Evolutionary conservation across 2,113 vertebrate genomes (phyloP), one percentile per base, ranked within the genome.

Genomic region (Mirounga angustirostris): DNA sequence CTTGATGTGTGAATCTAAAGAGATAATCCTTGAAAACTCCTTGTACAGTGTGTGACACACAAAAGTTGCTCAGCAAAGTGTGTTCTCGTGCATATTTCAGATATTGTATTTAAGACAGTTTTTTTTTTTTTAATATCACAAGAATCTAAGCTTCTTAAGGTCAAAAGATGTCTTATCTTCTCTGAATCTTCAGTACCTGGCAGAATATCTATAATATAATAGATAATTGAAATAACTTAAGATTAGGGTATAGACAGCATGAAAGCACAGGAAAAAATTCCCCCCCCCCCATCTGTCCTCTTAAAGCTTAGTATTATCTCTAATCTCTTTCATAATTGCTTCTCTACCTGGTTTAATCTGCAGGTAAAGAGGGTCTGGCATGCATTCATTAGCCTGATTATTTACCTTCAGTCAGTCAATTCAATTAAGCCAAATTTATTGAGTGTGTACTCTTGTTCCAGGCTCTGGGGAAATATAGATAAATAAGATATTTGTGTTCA

Each of bases 381-480:
- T 43, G 26, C 19, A 30, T 89, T 97, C 33, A 52, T 87, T 83
- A 87, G 18, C 52, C 33, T 83, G 15, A n/a, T 73, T 54, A 79
- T 67, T 91, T 83, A 71, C 26, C 24, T 93, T 83, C 26, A 13
- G 26, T 58, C 43, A 59, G 67, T 65, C 69, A 79, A 65, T 93
- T 93, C 59, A 30, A 58, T 79, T 56, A 61, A 56, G 46, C 15
- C 15, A 95, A 88, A 74, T 85, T 79, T 89, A 91, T 36, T 30
- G 50, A 82, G 33, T 69, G 28, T 28, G 54, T 74, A 73, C 5
- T 56, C 13, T 74, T 74, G 7, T 78, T 15, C 58, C 16, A 82
- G 30, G 36, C 9, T 63, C 24, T 73, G 36, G 21, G 36, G 79
- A 92, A 97, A 89, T 79, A 92, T 95, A 89, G 12, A 43, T 91